A percentile compares a stretch with the other conserved stretches of the same genome.
These are phyloP conservation scores for Ptilorrhoa leucosticta DNA, from an alignment of 2,113 vertebrate genomes.

Conservation along the genomic window DNA sequence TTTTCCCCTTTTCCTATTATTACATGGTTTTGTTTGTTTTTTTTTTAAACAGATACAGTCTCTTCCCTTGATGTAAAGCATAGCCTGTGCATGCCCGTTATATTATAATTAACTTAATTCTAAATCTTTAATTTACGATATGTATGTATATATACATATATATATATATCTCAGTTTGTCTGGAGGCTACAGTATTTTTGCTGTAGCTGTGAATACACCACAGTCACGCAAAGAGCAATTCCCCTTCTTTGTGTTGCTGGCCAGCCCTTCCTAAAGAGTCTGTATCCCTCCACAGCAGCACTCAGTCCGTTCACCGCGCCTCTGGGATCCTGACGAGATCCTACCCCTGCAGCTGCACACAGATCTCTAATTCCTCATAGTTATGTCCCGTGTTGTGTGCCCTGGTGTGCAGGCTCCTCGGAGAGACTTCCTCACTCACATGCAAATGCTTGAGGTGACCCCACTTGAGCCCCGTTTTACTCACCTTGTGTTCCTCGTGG, in stretches of 20 bases:
- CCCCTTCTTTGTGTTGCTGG: background rate
- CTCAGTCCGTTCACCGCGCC: accelerated
- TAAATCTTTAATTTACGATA: background rate
- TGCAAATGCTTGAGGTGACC: background rate
- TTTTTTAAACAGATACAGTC: background rate
- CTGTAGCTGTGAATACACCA: background rate
- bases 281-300: background rate
- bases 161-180: background rate
- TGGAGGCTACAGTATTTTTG: background rate
- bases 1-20: background rate
- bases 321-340: background rate
- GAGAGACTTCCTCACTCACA: background rate
- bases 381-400: accelerated
- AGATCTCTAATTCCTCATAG: background rate
- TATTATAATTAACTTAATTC: background rate
- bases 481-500: background rate
- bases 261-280: background rate
- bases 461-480: background rate
- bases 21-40: background rate
- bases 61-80: background rate
- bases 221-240: background rate
- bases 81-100: background rate
- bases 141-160: background rate
- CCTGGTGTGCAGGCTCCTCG: background rate
- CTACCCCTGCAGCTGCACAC: background rate